phyloP scores from a whole-genome alignment of 2,888 invertebrate genomes.

The Falcaria lacertinaria region DNA sequence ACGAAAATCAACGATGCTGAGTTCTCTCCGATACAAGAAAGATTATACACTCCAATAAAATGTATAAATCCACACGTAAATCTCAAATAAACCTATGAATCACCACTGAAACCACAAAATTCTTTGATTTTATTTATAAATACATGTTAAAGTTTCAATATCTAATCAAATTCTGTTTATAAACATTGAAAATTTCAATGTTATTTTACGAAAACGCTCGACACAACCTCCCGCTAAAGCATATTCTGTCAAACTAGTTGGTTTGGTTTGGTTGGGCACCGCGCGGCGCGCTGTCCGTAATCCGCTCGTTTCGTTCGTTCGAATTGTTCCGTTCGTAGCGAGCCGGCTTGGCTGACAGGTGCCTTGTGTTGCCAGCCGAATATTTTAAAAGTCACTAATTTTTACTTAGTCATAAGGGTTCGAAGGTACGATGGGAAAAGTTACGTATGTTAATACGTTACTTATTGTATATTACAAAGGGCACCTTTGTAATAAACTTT shows the following conservation, averaged over 20 bases:
- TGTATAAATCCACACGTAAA: constrained; percentile 58
- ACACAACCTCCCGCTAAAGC: constrained; percentile 43
- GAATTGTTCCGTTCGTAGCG: constrained; percentile 6
- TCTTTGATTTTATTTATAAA: constrained; percentile 43
- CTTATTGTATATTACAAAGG: too few relatives aligned
- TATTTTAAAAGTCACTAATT: too few relatives aligned
- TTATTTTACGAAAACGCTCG: constrained; percentile 38
- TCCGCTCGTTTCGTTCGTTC: constrained; percentile 4
- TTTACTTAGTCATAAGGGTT: too few relatives aligned
- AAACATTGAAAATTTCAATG: constrained; percentile 70
- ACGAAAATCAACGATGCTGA: constrained; percentile 51
- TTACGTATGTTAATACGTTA: too few relatives aligned
- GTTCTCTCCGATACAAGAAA: constrained; percentile 66
- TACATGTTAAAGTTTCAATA: constrained; percentile 22
- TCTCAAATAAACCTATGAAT: constrained; percentile 31
- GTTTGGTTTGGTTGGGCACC: too few relatives aligned
- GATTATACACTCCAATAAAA: constrained; percentile 69
- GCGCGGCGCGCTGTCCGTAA: too few relatives aligned
- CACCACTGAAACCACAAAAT: constrained; percentile 23
- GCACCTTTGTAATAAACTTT: too few relatives aligned
- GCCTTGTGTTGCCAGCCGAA: too few relatives aligned
- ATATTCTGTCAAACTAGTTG: constrained; percentile 67
- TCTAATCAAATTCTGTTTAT: constrained; percentile 55
- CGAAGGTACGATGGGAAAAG: too few relatives aligned
- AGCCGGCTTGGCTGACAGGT: too few relatives aligned